These are phyloP conservation scores for Apaloderma vittatum DNA, from an alignment of 2,113 vertebrate species.

Conservation along the genomic window DNA sequence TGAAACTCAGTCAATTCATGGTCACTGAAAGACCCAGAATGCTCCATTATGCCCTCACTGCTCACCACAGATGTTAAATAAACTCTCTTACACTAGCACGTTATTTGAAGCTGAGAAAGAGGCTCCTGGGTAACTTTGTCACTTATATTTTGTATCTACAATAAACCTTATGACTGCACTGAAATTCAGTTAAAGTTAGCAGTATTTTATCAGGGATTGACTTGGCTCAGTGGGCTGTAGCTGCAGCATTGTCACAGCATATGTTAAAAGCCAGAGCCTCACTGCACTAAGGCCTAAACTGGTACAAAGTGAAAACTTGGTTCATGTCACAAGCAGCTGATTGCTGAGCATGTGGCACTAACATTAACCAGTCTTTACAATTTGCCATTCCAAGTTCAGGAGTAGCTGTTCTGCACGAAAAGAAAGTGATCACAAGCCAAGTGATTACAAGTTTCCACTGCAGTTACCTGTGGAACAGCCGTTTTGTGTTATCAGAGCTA, in stretches of 20 bases:
- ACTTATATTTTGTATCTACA: background rate
- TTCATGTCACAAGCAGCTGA: background rate
- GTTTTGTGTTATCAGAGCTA: background rate
- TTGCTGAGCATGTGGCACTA: background rate
- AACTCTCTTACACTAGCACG: background rate
- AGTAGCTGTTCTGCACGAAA: background rate
- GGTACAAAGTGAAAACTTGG: background rate
- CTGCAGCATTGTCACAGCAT: background rate
- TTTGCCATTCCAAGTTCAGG: background rate
- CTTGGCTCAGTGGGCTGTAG: background rate
- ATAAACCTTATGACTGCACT: background rate
- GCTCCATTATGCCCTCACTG: background rate
- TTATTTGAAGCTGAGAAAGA: background rate
- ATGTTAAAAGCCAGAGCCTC: background rate
- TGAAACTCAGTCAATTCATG: background rate
- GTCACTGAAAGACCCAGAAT: background rate
- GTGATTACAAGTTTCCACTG: background rate
- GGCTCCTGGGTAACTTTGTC: background rate
- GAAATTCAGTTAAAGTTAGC: background rate
- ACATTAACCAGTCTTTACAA: background rate
- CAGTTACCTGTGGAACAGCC: background rate
- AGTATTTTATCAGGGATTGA: background rate
- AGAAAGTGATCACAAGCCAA: background rate
- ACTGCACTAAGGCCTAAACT: background rate
- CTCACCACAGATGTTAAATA: background rate